These are phyloP conservation scores for Drosophila mayaguana DNA, from an alignment of 2,888 invertebrate genomes.

Conservation along the genomic window DNA sequence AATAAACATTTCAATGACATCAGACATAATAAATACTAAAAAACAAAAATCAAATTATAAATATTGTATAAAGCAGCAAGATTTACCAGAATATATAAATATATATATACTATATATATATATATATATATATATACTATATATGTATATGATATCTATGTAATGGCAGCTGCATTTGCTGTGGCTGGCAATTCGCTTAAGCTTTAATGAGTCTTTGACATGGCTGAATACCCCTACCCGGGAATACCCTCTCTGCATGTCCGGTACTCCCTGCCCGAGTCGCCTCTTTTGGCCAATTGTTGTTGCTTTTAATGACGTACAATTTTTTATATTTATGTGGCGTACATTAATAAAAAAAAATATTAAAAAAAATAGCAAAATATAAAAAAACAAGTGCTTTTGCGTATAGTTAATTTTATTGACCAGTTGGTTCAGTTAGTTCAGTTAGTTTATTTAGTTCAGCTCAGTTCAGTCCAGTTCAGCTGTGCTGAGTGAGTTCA, in stretches of 20 bases:
- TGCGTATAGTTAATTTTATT: slow-evolving; percentile 49
- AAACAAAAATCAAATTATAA: too few relatives aligned
- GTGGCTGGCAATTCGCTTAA: slow-evolving; percentile 7
- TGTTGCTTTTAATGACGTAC: slow-evolving; percentile 38
- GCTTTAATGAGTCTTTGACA: slow-evolving; percentile 36
- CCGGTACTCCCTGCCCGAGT: not conserved
- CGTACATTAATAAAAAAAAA: slow-evolving; percentile 51
- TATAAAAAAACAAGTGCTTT: slow-evolving; percentile 25
- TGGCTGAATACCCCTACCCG: slow-evolving; percentile 1
- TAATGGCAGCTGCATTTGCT: slow-evolving; percentile 9
- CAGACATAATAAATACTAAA: slow-evolving; percentile 32
- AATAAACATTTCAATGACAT: slow-evolving; percentile 52
- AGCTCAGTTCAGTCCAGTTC: slow-evolving; percentile 9
- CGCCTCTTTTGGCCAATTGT: not conserved
- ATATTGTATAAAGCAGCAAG: too few relatives aligned
- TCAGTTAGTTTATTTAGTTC: slow-evolving; percentile 19
- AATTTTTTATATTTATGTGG: slow-evolving; percentile 54
- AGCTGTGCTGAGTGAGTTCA: slow-evolving; percentile 26
- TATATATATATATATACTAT: not conserved
- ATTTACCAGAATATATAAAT: not conserved
- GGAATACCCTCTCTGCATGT: not conserved
- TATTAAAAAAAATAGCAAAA: not conserved
- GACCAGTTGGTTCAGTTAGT: slow-evolving; percentile 19
- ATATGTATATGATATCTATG: not conserved
- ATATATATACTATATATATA: not conserved